Evolutionary conservation across 2,888 invertebrate genomes (phyloP).

Genomic region (Graphium colonna): DNA sequence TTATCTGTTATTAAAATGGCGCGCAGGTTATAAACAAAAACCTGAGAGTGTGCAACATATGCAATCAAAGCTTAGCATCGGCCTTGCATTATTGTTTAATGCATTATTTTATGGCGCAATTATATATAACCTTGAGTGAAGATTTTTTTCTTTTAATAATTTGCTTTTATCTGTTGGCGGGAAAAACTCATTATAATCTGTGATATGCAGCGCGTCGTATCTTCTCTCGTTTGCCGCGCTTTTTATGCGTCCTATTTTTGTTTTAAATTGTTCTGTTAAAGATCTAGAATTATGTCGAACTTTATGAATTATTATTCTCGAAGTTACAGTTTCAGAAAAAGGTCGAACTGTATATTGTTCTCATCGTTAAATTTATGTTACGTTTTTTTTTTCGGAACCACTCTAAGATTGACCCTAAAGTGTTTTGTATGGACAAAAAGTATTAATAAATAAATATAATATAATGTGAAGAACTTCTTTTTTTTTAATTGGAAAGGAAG

Average conservation of each 20-base stretch:
- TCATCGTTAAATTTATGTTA: no score
- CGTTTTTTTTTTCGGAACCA: no score
- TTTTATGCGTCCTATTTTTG: background rate
- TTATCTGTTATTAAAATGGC: background rate
- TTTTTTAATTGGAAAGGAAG: no score
- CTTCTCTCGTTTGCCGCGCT: constrained; percentile 7
- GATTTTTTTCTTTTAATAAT: constrained; percentile 11
- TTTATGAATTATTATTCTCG: background rate
- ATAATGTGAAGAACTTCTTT: no score
- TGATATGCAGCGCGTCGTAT: background rate
- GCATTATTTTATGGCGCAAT: constrained; percentile 21
- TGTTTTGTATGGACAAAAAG: no score
- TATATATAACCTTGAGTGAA: constrained; percentile 9
- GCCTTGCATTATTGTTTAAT: constrained; percentile 23
- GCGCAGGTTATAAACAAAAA: background rate
- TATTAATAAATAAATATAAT: no score
- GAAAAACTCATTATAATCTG: constrained; percentile 2
- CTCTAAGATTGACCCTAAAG: no score
- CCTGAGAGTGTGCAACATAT: constrained; percentile 1
- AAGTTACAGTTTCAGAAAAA: no score
- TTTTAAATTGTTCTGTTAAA: background rate
- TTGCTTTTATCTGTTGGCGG: constrained; percentile 8
- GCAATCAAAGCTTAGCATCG: constrained; percentile 3
- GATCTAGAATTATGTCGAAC: background rate
- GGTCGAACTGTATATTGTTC: no score